These are phyloP conservation scores for Hirudinaria manillensis DNA, from an alignment of 2,888 invertebrate genomes.

Conservation along the genomic window DNA sequence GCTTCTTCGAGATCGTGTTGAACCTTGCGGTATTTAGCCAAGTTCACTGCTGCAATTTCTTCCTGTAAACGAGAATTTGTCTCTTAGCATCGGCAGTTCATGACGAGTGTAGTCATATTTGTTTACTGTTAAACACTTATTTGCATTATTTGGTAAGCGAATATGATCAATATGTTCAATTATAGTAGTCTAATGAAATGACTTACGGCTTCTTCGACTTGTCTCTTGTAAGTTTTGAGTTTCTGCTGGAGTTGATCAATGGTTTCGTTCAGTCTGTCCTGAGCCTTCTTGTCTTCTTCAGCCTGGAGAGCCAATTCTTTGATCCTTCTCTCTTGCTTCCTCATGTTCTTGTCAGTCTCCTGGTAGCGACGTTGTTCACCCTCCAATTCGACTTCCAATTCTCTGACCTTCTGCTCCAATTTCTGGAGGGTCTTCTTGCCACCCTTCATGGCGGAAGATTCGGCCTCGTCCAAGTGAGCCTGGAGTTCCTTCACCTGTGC, in stretches of 20 bases:
- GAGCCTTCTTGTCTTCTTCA: constrained; percentile 30
- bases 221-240: constrained; percentile 70
- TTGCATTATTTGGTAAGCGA: not conserved
- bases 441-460: constrained; percentile 84
- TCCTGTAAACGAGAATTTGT: constrained; percentile 46
- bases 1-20: constrained; percentile 58
- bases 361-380: constrained; percentile 97
- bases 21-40: constrained; percentile 58
- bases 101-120: constrained; percentile 47
- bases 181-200: not conserved
- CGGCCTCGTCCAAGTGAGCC: constrained; percentile 90
- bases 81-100: constrained; percentile 54
- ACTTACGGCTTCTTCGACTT: constrained; percentile 89
- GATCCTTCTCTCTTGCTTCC: constrained; percentile 74
- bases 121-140: not conserved
- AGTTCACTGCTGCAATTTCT: constrained; percentile 57
- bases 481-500: constrained; percentile 92
- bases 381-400: constrained; percentile 73
- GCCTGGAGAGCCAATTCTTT: constrained; percentile 30
- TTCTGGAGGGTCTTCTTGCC: constrained; percentile 93
- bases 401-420: constrained; percentile 71
- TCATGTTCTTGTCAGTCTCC: constrained; percentile 95
- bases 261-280: constrained; percentile 13
- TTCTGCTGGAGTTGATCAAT: constrained; percentile 29
- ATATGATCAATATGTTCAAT: too few relatives aligned